phyloP scores from a whole-genome alignment of 2,888 invertebrate genomes.

The Graphium colonna region DNA sequence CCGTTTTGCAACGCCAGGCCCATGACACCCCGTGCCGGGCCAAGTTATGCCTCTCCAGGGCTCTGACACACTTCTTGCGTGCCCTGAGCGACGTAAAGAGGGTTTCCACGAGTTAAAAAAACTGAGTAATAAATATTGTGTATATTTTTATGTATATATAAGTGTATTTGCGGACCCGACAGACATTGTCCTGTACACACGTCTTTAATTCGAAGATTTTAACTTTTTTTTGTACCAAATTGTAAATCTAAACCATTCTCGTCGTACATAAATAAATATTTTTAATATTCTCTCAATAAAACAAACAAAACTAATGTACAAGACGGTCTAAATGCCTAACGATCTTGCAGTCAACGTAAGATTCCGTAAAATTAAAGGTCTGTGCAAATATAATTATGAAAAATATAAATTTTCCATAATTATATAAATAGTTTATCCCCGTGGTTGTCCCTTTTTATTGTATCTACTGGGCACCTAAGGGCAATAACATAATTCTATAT shows the following conservation, averaged over 20 bases:
- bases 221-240: too few relatives aligned
- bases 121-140: background rate
- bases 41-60: slow-evolving; percentile 12
- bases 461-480: too few relatives aligned
- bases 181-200: too few relatives aligned
- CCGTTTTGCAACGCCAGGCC: slow-evolving; percentile 3
- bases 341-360: background rate
- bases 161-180: background rate
- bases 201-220: too few relatives aligned
- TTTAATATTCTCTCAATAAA: background rate
- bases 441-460: too few relatives aligned
- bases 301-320: background rate
- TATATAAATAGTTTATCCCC: too few relatives aligned
- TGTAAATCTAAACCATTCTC: background rate
- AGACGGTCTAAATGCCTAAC: background rate
- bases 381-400: too few relatives aligned
- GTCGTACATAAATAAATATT: background rate
- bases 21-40: slow-evolving; percentile 9
- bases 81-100: background rate
- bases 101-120: background rate
- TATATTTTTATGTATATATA: background rate
- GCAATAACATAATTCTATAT: too few relatives aligned
- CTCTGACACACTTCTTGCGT: slow-evolving; percentile 3
- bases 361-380: too few relatives aligned
- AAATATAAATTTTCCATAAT: too few relatives aligned